Evolutionary conservation across 2,113 vertebrate species (phyloP).

Genomic region (Hydropotes inermis): DNA sequence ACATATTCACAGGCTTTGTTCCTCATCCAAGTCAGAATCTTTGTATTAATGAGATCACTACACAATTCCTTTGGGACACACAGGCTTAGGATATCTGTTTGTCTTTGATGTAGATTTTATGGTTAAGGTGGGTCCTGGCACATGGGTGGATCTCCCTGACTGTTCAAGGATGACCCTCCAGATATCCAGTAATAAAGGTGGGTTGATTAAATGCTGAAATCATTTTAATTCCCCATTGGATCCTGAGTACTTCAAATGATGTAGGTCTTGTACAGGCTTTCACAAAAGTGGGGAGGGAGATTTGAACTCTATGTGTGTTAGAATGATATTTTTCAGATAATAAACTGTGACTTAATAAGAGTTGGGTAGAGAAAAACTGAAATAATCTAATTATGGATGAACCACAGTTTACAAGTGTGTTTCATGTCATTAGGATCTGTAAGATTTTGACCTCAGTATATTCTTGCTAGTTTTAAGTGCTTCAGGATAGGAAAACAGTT

Average conservation of each 20-base stretch:
- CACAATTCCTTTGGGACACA: not conserved
- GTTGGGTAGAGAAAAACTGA: conserved; percentile 56
- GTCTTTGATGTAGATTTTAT: not conserved
- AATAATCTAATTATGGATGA: conserved; percentile 61
- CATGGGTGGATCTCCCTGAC: not conserved
- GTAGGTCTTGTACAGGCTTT: not conserved
- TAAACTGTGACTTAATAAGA: conserved; percentile 41
- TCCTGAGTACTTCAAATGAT: not conserved
- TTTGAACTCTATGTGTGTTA: conserved; percentile 7
- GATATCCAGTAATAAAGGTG: not conserved
- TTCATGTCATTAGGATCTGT: conserved; percentile 52
- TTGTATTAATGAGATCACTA: not conserved
- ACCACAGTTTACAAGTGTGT: conserved; percentile 40
- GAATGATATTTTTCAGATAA: conserved; percentile 62
- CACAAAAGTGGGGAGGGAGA: not conserved
- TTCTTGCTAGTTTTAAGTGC: conserved; percentile 56
- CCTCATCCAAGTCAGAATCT: not conserved
- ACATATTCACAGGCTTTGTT: not conserved
- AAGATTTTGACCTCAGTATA: conserved; percentile 57
- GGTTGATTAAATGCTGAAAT: not conserved
- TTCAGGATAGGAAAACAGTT: conserved; percentile 56
- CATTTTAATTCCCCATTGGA: not conserved
- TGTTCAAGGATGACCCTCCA: not conserved
- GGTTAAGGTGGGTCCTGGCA: not conserved
- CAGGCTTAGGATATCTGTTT: not conserved